Conservation (phyloP, 2,113 vertebrate genomes). For the Hippocampus zosterae region DNA sequence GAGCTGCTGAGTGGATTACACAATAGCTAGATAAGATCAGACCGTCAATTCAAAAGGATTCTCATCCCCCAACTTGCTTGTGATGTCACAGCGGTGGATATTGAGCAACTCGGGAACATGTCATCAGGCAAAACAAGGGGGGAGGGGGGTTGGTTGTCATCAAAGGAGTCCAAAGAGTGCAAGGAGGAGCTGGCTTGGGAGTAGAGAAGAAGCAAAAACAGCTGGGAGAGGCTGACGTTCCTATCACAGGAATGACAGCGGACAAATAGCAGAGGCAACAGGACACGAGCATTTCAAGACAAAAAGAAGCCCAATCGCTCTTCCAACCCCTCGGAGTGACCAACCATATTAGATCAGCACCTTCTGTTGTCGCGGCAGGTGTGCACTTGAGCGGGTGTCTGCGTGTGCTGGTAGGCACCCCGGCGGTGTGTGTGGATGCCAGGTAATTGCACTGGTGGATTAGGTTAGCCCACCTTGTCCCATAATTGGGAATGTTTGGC, state of each 20-base stretch:
- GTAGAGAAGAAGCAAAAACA: constrained; percentile 12
- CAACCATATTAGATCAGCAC: constrained; percentile 67
- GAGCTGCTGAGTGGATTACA: no score
- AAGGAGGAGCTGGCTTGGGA: constrained; percentile 13
- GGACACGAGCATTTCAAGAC: constrained; percentile 53
- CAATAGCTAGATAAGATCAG: no score
- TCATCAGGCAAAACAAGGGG: background rate
- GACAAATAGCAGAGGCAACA: constrained; percentile 51
- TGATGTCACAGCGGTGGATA: background rate
- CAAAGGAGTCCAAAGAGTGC: constrained; percentile 13
- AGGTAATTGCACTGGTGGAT: constrained; percentile 77
- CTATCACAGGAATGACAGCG: constrained; percentile 44
- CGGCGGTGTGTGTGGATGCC: constrained; percentile 49
- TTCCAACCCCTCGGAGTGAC: constrained; percentile 64
- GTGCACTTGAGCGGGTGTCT: constrained; percentile 43
- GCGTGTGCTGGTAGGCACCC: constrained; percentile 30
- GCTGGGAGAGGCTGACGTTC: constrained; percentile 16
- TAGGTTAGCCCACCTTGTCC: constrained; percentile 70
- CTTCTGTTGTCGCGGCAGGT: constrained; percentile 67
- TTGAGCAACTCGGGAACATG: background rate
- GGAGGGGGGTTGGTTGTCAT: constrained; percentile 1
- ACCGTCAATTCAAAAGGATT: no score
- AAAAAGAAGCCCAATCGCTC: constrained; percentile 56
- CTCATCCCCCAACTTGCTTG: background rate
- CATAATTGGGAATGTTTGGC: constrained; percentile 77